Percentiles rank a stretch among this genome's conserved stretches.
These are phyloP conservation scores for Platyura marginata DNA, from an alignment of 1,140 invertebrate species.

Conservation along the genomic window DNA sequence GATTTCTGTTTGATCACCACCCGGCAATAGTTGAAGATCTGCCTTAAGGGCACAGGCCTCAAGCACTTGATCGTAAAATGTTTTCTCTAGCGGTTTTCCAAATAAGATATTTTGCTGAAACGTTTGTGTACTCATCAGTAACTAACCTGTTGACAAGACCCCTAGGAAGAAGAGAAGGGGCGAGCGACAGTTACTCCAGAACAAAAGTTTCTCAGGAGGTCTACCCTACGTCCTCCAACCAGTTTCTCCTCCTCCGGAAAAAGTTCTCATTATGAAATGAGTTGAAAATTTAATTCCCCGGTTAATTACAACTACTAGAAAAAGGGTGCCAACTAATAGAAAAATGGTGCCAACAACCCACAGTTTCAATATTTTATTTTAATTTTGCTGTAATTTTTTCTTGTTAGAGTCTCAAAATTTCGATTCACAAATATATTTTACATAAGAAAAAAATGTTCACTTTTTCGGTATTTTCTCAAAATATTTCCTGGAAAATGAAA, in stretches of 20 bases:
- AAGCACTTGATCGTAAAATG: slow-evolving; percentile 20
- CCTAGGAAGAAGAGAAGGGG: too few species aligned
- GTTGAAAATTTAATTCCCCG: too few species aligned
- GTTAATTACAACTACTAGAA: slow-evolving; percentile 68
- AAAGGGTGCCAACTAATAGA: too few species aligned
- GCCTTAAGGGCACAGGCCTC: slow-evolving; percentile 33
- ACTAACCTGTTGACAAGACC: slow-evolving; percentile 70
- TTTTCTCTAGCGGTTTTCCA: slow-evolving; percentile 29
- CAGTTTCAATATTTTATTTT: slow-evolving; percentile 60
- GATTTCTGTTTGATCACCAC: slow-evolving; percentile 32
- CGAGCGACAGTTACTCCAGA: too few species aligned
- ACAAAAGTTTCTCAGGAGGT: too few species aligned
- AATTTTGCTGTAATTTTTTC: slow-evolving; percentile 41
- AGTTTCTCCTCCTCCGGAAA: too few species aligned
- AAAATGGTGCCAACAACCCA: slow-evolving; percentile 63
- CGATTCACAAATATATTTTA: too few species aligned
- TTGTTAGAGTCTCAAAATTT: slow-evolving; percentile 52
- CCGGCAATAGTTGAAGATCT: slow-evolving; percentile 36
- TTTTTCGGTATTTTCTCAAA: too few species aligned
- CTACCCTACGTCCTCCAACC: slow-evolving; percentile 53
- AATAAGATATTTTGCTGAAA: slow-evolving; percentile 63
- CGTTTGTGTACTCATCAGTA: slow-evolving; percentile 82
- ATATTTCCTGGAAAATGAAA: too few species aligned
- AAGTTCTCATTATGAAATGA: too few species aligned
- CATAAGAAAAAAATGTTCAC: too few species aligned